Evolutionary conservation across 2,888 invertebrate genomes (phyloP), one percentile per base, ranked within the genome.

Genomic region (Steromphala cineraria): DNA sequence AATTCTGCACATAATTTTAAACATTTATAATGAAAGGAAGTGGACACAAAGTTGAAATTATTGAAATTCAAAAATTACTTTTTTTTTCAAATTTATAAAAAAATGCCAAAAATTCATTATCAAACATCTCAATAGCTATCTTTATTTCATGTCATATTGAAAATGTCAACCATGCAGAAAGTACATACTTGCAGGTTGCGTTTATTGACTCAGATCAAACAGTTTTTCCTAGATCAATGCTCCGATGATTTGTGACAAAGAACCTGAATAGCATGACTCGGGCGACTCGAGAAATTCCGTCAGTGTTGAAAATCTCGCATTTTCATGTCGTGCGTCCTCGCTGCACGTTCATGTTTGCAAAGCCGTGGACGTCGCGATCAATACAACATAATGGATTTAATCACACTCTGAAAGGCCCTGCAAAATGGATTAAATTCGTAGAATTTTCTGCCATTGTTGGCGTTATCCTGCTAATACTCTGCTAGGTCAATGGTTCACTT

Each of bases 341-440:
- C 36, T 36, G 71, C 40, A 40, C 71, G 40, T 19, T 40, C 71
- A 71, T 71, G 71, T 71, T 71, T 71, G 71, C 40, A 24, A 28
- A 71, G 40, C 40, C 71, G 19, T n/a, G 36, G 40, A 36, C 71
- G 19, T 19, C 15, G n/a, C 28, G 40, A 71, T 71, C 71, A 71
- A 71, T 71, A 71, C 31, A 71, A 31, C 36, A 36, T 71, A 71
- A 71, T 40, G 36, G 71, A 71, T 71, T 71, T 71, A 71, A 71
- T 71, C 17, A 36, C 71, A 71, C 36, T 36, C 71, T 36, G 71
- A 36, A 40, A 36, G 36, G 40, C 36, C 71, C 71, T 36, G 40
- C 71, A 71, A 71, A 71, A 71, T 71, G 71, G 71, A 71, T 71
- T 71, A 71, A 71, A 71, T 71, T 71, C 71, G 71, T 71, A 36